These are phyloP conservation scores for Eumeta japonica DNA, from an alignment of 1,140 invertebrate genomes.

Conservation along the genomic window DNA sequence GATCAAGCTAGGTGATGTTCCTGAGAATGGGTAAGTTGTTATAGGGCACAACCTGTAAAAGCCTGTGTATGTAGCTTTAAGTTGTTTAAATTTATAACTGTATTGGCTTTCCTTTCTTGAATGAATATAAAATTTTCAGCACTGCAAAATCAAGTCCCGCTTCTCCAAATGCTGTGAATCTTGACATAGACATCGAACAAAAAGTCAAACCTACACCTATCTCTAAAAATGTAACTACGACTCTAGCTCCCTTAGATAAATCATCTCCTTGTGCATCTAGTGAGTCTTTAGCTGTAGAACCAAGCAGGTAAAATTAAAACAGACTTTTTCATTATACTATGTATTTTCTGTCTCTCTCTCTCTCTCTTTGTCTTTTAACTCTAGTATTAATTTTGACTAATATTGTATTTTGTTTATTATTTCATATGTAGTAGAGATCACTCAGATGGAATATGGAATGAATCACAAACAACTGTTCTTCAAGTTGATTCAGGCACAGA, in stretches of 20 bases:
- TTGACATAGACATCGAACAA: constrained; percentile 23
- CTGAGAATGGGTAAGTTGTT: constrained; percentile 36
- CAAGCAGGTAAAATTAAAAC: constrained; percentile 50
- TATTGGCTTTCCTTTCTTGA: too few species aligned
- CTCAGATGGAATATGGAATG: constrained; percentile 83
- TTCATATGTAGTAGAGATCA: constrained; percentile 62
- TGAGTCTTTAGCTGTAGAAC: constrained; percentile 74
- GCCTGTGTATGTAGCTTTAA: too few species aligned
- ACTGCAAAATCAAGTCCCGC: constrained; percentile 58
- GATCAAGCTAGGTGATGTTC: constrained; percentile 31
- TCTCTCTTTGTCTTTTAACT: too few species aligned
- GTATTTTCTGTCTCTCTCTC: too few species aligned
- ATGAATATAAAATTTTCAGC: constrained; percentile 30
- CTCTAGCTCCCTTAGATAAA: constrained; percentile 44
- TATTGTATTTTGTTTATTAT: neutral
- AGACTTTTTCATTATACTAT: neutral
- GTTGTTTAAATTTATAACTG: too few species aligned
- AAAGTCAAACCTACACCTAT: constrained; percentile 30
- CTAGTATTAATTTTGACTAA: too few species aligned
- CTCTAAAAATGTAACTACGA: constrained; percentile 32
- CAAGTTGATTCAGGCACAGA: constrained; percentile 71
- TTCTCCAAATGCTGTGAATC: constrained; percentile 47
- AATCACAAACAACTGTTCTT: constrained; percentile 79
- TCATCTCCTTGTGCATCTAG: constrained; percentile 75
- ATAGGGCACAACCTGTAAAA: too few species aligned